Evolutionary conservation across 2,113 vertebrate genomes (phyloP).

Genomic region (Leiothrix lutea): DNA sequence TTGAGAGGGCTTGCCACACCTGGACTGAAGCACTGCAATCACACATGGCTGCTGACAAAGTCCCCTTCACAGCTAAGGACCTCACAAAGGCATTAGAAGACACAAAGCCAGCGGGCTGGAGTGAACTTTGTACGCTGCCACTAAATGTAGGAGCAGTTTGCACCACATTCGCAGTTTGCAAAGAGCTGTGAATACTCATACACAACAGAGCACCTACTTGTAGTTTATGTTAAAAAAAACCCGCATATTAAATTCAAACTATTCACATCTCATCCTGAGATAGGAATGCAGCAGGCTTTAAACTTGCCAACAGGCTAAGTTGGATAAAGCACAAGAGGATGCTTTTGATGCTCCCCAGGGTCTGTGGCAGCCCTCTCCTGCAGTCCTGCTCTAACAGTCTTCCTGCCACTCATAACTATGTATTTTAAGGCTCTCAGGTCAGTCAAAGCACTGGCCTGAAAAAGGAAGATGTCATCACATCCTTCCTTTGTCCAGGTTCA

Average conservation of each 20-base stretch:
- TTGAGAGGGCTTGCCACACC: background rate
- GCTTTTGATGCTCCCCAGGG: background rate
- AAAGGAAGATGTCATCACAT: background rate
- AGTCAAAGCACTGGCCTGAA: background rate
- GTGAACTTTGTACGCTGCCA: background rate
- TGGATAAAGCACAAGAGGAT: background rate
- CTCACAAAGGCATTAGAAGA: background rate
- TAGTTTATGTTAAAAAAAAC: background rate
- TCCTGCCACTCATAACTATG: background rate
- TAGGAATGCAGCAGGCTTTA: background rate
- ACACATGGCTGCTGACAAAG: background rate
- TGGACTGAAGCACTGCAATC: background rate
- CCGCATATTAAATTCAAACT: background rate
- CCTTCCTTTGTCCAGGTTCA: background rate
- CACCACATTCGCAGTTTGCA: background rate
- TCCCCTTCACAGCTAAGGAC: background rate
- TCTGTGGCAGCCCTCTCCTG: background rate
- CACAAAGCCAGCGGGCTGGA: background rate
- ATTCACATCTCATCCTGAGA: background rate
- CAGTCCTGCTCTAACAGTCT: background rate
- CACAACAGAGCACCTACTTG: background rate
- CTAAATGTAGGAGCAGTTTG: background rate
- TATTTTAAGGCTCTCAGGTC: background rate
- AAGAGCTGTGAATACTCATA: background rate
- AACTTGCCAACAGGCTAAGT: background rate